A percentile compares a stretch with the other conserved stretches of the same genome.
These are phyloP conservation scores for Sternotherus odoratus DNA, from an alignment of 2,797 vertebrate genomes.

Conservation along the genomic window DNA sequence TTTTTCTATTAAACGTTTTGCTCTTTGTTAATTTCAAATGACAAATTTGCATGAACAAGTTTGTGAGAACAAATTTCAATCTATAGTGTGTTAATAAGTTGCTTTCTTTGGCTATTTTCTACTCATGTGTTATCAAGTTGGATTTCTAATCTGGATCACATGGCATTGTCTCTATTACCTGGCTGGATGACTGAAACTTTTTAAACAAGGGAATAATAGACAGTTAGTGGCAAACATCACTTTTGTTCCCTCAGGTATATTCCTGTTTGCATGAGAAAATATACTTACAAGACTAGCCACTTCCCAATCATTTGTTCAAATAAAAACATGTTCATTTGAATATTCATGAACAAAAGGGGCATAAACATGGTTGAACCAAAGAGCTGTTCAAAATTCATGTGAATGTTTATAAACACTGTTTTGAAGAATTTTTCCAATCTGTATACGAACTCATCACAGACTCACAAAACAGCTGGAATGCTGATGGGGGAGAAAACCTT, in stretches of 20 bases:
- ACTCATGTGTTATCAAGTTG: not conserved
- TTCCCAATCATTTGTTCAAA: constrained; percentile 63
- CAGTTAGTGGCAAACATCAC: not conserved
- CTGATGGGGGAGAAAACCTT: not conserved
- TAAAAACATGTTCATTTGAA: constrained; percentile 60
- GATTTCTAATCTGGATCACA: not conserved
- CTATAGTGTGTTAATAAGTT: not conserved
- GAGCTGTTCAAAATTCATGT: constrained; percentile 60
- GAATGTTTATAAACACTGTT: not conserved
- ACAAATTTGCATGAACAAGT: not conserved
- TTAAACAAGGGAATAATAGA: constrained; percentile 12
- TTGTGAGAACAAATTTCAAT: not conserved
- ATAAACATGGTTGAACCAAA: constrained; percentile 42
- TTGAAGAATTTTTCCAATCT: constrained; percentile 36
- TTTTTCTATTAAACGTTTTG: not conserved
- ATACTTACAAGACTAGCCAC: constrained; percentile 44
- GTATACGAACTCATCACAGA: constrained; percentile 38
- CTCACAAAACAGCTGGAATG: constrained; percentile 20
- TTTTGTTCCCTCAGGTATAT: constrained; percentile 40
- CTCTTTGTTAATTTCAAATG: not conserved
- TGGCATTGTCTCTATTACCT: not conserved
- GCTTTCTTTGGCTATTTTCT: not conserved
- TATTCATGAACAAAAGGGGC: constrained; percentile 65
- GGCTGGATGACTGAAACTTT: constrained; percentile 19
- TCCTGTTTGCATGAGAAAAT: constrained; percentile 38